phyloP scores from a whole-genome alignment of 1,140 invertebrate species.

The Neodiprion lecontei region DNA sequence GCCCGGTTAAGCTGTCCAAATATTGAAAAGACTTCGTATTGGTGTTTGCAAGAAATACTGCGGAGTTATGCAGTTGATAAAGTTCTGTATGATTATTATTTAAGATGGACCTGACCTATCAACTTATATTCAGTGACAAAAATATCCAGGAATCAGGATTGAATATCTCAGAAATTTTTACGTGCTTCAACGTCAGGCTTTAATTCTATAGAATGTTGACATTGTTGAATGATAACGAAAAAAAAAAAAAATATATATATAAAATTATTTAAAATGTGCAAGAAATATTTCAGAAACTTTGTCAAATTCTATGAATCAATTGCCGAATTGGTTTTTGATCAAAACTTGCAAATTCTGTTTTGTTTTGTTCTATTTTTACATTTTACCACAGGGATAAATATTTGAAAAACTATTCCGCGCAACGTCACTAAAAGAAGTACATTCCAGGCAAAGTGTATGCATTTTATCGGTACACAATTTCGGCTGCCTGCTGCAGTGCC shows the following conservation, averaged over 20 bases:
- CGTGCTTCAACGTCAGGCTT: constrained; percentile 41
- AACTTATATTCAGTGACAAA: neutral
- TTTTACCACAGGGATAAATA: neutral
- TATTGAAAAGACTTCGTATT: too few species aligned
- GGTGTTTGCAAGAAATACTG: neutral
- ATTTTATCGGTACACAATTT: constrained; percentile 25
- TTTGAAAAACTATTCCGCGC: constrained; percentile 9
- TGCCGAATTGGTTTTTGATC: neutral
- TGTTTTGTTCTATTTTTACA: too few species aligned
- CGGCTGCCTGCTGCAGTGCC: constrained; percentile 27
- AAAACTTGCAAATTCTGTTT: neutral
- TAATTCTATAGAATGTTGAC: constrained; percentile 35
- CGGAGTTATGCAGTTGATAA: neutral
- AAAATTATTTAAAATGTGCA: constrained; percentile 25
- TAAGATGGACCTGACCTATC: neutral
- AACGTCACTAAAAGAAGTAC: too few species aligned
- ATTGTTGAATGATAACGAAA: constrained; percentile 33
- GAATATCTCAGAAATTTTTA: constrained; percentile 19
- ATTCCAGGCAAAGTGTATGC: constrained; percentile 18
- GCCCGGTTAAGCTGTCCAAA: too few species aligned
- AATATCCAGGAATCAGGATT: neutral
- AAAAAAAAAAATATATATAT: constrained; percentile 29
- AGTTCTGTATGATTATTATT: neutral
- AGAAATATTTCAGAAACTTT: too few species aligned
- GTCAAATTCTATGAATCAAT: neutral